Conservation (phyloP, 64 coral and sea anemone genomes). For the Acropora yongei region DNA sequence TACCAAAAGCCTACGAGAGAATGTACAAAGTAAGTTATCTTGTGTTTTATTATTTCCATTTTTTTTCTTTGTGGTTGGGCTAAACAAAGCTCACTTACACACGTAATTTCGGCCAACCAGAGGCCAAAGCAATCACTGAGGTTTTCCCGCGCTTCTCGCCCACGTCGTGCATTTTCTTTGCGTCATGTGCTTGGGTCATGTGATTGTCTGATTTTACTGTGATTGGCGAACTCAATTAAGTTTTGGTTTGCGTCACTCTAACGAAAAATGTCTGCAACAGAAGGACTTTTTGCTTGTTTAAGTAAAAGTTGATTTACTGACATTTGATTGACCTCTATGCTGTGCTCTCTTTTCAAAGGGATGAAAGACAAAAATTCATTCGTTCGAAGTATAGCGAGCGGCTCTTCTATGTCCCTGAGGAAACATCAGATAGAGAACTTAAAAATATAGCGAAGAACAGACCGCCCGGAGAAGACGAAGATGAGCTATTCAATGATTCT, state of each 20-base stretch:
- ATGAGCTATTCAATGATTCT: slow-evolving; percentile 72
- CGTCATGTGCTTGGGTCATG: too few relatives aligned
- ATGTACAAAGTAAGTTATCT: slow-evolving; percentile 86
- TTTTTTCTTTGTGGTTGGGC: too few relatives aligned
- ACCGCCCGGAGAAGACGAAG: slow-evolving; percentile 62
- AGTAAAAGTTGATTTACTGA: neutral
- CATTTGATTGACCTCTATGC: neutral
- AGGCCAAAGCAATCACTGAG: too few relatives aligned
- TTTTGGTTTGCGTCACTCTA: too few relatives aligned
- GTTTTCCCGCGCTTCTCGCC: too few relatives aligned
- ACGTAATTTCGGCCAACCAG: too few relatives aligned
- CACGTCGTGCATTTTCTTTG: too few relatives aligned
- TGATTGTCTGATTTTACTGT: too few relatives aligned
- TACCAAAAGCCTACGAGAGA: slow-evolving; percentile 84
- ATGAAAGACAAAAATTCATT: slow-evolving; percentile 70
- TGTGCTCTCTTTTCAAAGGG: slow-evolving; percentile 30
- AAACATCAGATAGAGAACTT: slow-evolving; percentile 55
- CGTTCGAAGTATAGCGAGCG: slow-evolving; percentile 69
- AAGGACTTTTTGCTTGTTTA: neutral
- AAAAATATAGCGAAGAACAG: slow-evolving; percentile 32
- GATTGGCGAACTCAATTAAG: too few relatives aligned
- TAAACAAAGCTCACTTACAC: too few relatives aligned
- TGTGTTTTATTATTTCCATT: neutral
- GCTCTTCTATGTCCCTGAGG: slow-evolving; percentile 42
- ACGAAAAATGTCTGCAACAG: neutral